Percentiles rank a stretch among this genome's conserved stretches.
Evolutionary conservation across 2,113 vertebrate genomes (phyloP).

Genomic region (Brachypodius melanocephalos): DNA sequence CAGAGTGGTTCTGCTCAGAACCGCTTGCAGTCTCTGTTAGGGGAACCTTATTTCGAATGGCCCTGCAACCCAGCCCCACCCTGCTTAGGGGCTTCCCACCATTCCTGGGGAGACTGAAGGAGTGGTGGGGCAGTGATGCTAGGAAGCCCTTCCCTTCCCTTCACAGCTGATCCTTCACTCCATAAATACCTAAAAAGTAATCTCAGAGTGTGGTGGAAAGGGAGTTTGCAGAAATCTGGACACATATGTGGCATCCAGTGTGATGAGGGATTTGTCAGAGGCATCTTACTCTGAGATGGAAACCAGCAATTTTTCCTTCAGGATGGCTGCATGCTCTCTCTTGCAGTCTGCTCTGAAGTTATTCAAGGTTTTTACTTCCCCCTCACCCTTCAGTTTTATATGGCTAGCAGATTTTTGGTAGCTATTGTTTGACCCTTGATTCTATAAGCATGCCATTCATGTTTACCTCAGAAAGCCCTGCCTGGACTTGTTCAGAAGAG

Average conservation of each 20-base stretch:
- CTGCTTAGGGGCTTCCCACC: neutral
- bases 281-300: neutral
- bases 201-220: neutral
- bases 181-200: neutral
- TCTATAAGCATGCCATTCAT: neutral
- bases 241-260: neutral
- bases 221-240: neutral
- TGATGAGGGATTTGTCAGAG: neutral
- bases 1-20: neutral
- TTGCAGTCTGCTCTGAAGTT: neutral
- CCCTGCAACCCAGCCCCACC: neutral
- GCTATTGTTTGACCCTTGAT: neutral
- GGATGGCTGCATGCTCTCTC: neutral
- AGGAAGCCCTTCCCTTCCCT: neutral
- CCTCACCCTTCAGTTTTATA: neutral
- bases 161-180: neutral
- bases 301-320: neutral
- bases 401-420: neutral
- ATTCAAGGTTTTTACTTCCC: neutral
- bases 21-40: neutral
- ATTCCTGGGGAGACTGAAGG: neutral
- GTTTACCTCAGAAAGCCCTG: neutral
- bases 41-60: neutral
- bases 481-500: neutral
- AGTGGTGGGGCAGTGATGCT: fast-evolving